A percentile compares a stretch with the other conserved stretches of the same genome.
Evolutionary conservation across 2,888 invertebrate genomes (phyloP).

Genomic region (Dione juno): DNA sequence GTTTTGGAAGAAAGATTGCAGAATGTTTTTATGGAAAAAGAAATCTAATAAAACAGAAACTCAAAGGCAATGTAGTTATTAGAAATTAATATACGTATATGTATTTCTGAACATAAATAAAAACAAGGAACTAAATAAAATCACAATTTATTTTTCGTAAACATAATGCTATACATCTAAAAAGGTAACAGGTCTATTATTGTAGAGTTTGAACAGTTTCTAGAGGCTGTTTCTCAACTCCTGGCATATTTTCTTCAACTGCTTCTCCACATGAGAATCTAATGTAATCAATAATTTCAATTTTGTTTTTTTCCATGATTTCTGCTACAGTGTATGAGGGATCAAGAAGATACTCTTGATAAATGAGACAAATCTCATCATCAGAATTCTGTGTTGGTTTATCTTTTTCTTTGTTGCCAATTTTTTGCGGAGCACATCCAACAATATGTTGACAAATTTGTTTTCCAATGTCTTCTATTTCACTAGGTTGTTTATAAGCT

Average conservation of each 20-base stretch:
- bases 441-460: constrained; percentile 97
- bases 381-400: constrained; percentile 86
- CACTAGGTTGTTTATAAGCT: constrained; percentile 84
- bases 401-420: constrained; percentile 86
- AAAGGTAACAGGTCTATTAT: constrained; percentile 58
- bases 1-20: constrained; percentile 88
- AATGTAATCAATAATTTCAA: constrained; percentile 90
- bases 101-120: constrained; percentile 21
- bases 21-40: constrained; percentile 86
- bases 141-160: constrained; percentile 41
- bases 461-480: constrained; percentile 83
- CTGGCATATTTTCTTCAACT: constrained; percentile 66
- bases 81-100: constrained; percentile 6
- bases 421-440: constrained; percentile 91
- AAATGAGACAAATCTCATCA: constrained; percentile 91
- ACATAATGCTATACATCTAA: constrained; percentile 32
- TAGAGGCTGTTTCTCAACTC: constrained; percentile 79
- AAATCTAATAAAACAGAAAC: constrained; percentile 56
- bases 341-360: constrained; percentile 94
- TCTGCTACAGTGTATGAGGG: constrained; percentile 89
- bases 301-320: constrained; percentile 85
- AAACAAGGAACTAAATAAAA: constrained; percentile 16
- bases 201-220: constrained; percentile 86
- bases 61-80: constrained; percentile 48
- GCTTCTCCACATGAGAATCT: constrained; percentile 94